Evolutionary conservation across 2,888 invertebrate genomes (phyloP).

Genomic region (Pterobdella sp.): DNA sequence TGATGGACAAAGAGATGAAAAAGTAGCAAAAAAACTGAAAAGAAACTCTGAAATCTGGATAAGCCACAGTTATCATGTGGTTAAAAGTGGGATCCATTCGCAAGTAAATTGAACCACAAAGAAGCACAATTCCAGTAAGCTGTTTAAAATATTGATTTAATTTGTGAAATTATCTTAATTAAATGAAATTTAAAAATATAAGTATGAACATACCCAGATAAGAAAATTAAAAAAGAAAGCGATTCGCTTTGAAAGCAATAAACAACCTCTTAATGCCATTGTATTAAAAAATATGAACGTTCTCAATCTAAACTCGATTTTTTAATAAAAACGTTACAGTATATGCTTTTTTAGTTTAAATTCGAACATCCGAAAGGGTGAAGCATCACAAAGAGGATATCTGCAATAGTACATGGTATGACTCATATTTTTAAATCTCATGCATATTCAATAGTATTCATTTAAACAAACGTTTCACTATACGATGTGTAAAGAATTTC

Average conservation of each 20-base stretch:
- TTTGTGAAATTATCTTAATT: not conserved
- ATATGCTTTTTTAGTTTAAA: no score
- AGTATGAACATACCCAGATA: conserved; percentile 33
- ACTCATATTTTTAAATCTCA: no score
- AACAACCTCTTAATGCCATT: conserved; percentile 34
- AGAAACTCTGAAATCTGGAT: conserved; percentile 56
- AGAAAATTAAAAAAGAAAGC: conserved; percentile 35
- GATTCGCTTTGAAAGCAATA: conserved; percentile 32
- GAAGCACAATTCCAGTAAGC: conserved; percentile 63
- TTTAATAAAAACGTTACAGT: no score
- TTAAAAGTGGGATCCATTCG: conserved; percentile 61
- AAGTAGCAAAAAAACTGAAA: conserved; percentile 64
- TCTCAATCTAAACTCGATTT: no score
- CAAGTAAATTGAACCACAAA: conserved; percentile 66
- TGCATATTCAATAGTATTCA: no score
- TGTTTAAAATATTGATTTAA: conserved; percentile 44
- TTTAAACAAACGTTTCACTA: no score
- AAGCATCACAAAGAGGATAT: no score
- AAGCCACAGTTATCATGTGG: conserved; percentile 60
- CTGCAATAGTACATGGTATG: no score
- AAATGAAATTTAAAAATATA: not conserved
- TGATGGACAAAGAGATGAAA: conserved; percentile 61
- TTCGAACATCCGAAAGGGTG: no score
- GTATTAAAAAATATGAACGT: no score
- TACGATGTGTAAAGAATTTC: no score